Conservation (phyloP, 1,140 invertebrate genomes). For the Penaeus chinensis region DNA sequence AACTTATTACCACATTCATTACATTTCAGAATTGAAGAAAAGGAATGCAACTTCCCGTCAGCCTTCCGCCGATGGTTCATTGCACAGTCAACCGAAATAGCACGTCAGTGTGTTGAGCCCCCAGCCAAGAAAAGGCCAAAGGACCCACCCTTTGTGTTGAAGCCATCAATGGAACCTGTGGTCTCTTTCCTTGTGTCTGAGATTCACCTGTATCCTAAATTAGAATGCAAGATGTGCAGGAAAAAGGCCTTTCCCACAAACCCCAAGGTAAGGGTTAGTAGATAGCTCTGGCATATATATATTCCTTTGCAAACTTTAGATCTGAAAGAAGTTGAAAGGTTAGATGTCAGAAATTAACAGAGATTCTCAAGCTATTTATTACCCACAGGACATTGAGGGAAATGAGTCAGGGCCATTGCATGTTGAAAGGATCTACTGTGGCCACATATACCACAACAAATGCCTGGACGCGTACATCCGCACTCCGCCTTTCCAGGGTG, state of each 20-base stretch:
- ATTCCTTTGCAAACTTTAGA: too few relatives aligned
- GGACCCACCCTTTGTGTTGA: constrained; percentile 73
- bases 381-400: constrained; percentile 67
- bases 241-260: constrained; percentile 71
- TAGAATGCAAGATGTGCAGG: constrained; percentile 77
- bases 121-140: constrained; percentile 73
- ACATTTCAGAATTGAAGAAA: constrained; percentile 69
- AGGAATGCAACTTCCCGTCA: constrained; percentile 77
- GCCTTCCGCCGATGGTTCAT: constrained; percentile 75
- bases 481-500: constrained; percentile 81
- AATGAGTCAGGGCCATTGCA: constrained; percentile 75
- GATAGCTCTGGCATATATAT: too few relatives aligned
- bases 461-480: constrained; percentile 81
- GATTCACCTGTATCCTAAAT: constrained; percentile 72
- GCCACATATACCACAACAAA: constrained; percentile 80
- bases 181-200: constrained; percentile 75
- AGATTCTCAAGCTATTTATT: not conserved
- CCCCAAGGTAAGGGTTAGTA: constrained; percentile 69
- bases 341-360: not conserved
- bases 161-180: constrained; percentile 75
- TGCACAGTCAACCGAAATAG: constrained; percentile 78
- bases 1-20: too few relatives aligned
- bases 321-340: too few relatives aligned
- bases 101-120: constrained; percentile 78
- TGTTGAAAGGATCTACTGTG: constrained; percentile 81